Evolutionary conservation across 2,888 invertebrate species (phyloP), one percentile per base, ranked within the genome.

Genomic region (Dichetophora obliterata): DNA sequence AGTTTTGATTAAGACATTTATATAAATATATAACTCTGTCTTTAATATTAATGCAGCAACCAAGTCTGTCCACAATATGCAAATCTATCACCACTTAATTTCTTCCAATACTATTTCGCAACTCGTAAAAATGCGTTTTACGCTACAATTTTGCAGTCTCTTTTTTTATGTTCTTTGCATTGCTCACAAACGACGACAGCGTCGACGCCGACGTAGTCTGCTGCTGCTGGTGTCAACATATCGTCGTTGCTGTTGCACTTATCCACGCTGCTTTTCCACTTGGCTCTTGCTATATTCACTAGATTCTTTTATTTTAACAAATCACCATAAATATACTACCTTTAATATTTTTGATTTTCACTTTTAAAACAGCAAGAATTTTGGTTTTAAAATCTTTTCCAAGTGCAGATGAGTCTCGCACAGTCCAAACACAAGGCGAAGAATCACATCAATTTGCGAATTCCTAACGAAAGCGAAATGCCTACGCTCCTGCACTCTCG

Each of bases 391-490:
- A 50, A 19, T 34, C 27, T 43, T 59, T 71, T 71, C 6, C 9
- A 57, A 68, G 9, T 14, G 19, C 43, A 19, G 37, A 54, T 57
- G 37, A 9, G n/a, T 63, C 59, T 72, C 71, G 14, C 72, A 34
- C 66, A 72, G 27, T 11, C 48, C 19, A 34, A 59, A 59, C 71
- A 63, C 72, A 73, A 48, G 22, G 59, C 54, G 59, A 71, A 37
- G 57, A 71, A 68, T 31, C 31, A 54, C 19, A 65, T 48, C 63
- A 63, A 52, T 52, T 73, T 31, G 63, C 73, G 19, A 73, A 63
- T 65, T 73, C 24, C 73, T n/a, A 73, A 73, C 50, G 73, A 73
- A 73, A 73, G 65, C 73, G 63, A 73, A 73, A 73, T 73, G 73
- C 50, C 73, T 16, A 6, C 27, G 54, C 52, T 57, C 9, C 3